These are phyloP conservation scores for Ophioninae sp. DNA, from an alignment of 2,888 invertebrate species.

Conservation along the genomic window DNA sequence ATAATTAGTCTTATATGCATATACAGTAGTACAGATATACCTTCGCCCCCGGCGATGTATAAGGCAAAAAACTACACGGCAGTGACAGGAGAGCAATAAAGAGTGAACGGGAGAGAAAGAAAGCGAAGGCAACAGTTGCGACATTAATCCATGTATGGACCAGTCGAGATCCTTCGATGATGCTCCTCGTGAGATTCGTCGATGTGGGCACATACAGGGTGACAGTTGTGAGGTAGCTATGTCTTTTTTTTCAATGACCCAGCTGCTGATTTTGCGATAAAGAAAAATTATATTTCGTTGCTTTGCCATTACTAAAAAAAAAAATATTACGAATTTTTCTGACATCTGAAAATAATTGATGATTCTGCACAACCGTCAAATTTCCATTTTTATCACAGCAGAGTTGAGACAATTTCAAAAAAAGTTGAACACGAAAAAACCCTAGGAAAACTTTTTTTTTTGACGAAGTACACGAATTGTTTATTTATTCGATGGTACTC, in stretches of 20 bases:
- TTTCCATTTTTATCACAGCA: not conserved
- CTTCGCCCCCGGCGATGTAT: conserved; percentile 10
- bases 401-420: not conserved
- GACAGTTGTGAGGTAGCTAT: not conserved
- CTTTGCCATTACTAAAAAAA: not conserved
- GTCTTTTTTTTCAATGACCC: not conserved
- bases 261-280: not conserved
- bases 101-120: conserved; percentile 31
- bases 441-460: too few relatives aligned
- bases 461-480: too few relatives aligned
- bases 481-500: too few relatives aligned
- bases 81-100: conserved; percentile 37
- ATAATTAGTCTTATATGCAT: conserved; percentile 57
- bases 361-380: not conserved
- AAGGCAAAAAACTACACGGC: conserved; percentile 62
- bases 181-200: not conserved
- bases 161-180: conserved; percentile 20
- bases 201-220: not conserved
- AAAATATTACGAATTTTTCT: not conserved
- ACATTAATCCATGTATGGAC: conserved; percentile 65
- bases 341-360: not conserved
- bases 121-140: conserved; percentile 49
- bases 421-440: not conserved
- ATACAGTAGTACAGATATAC: conserved; percentile 28
- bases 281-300: not conserved